Evolutionary conservation across 2,113 vertebrate species (phyloP).

Genomic region (Plestiodon gilberti): DNA sequence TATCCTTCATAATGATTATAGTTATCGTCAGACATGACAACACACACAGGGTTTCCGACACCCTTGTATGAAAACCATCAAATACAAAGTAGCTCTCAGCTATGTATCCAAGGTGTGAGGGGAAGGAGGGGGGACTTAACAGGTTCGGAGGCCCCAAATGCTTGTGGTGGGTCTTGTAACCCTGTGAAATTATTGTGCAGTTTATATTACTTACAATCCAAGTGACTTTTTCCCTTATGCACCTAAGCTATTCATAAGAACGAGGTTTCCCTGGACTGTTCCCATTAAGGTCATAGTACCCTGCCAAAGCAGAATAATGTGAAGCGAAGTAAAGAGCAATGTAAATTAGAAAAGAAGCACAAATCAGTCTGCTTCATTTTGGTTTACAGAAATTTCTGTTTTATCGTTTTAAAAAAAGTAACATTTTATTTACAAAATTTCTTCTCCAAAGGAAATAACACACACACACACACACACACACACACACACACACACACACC

Average conservation of each 20-base stretch:
- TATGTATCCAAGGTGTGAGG: not conserved
- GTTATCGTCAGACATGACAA: not conserved
- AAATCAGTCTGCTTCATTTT: not conserved
- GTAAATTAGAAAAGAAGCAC: not conserved
- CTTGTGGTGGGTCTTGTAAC: not conserved
- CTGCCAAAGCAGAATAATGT: not conserved
- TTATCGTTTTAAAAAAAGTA: slow-evolving; percentile 21
- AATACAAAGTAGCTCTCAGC: not conserved
- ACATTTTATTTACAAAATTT: slow-evolving; percentile 25
- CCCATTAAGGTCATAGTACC: no score
- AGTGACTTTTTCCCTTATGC: not conserved
- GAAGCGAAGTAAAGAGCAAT: not conserved
- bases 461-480: not conserved
- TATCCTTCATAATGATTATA: not conserved
- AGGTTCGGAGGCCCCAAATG: not conserved
- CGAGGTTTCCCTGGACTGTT: no score
- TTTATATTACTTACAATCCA: not conserved
- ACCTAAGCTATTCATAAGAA: not conserved
- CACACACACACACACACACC: not conserved
- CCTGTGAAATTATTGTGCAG: not conserved
- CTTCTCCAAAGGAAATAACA: slow-evolving; percentile 21
- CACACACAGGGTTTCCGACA: not conserved
- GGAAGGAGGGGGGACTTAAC: not conserved
- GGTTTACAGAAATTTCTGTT: slow-evolving; percentile 16
- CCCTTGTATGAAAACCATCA: not conserved